These are phyloP conservation scores for Eupithecia tripunctaria DNA, from an alignment of 2,888 invertebrate genomes.

Conservation along the genomic window DNA sequence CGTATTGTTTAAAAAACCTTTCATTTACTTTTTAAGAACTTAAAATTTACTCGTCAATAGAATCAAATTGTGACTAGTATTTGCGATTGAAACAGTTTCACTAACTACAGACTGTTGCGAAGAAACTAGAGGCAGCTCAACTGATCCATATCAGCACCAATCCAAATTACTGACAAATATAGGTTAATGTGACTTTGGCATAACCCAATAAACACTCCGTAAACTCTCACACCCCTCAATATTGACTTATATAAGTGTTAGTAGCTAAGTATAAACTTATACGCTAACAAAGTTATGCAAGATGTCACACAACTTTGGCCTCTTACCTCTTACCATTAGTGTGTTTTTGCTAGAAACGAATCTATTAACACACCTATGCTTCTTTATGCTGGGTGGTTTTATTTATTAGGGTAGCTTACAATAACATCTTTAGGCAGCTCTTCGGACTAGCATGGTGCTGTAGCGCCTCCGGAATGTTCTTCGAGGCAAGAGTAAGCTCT, in stretches of 20 bases:
- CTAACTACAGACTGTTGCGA: neutral
- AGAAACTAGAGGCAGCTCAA: neutral
- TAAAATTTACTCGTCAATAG: neutral
- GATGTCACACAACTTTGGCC: slow-evolving; percentile 45
- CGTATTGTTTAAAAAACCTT: too few species aligned
- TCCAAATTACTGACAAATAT: neutral
- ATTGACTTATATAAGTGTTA: slow-evolving; percentile 13
- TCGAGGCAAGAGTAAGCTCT: too few species aligned
- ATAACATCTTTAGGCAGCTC: too few species aligned
- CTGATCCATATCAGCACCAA: neutral
- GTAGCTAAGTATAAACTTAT: slow-evolving; percentile 11
- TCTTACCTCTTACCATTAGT: slow-evolving; percentile 43
- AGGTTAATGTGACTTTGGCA: neutral
- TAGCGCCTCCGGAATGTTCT: too few species aligned
- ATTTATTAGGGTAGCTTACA: too few species aligned
- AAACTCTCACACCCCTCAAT: neutral
- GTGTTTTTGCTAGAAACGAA: slow-evolving; percentile 49
- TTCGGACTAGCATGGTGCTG: too few species aligned
- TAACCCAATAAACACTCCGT: neutral
- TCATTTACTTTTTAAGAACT: neutral
- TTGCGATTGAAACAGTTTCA: neutral
- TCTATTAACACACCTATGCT: slow-evolving; percentile 37
- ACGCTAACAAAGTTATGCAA: slow-evolving; percentile 47
- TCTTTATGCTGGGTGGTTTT: neutral
- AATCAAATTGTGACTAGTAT: neutral